Base-by-base conservation (phyloP, 1,140 invertebrate species). In the Littorina saxatilis region DNA sequence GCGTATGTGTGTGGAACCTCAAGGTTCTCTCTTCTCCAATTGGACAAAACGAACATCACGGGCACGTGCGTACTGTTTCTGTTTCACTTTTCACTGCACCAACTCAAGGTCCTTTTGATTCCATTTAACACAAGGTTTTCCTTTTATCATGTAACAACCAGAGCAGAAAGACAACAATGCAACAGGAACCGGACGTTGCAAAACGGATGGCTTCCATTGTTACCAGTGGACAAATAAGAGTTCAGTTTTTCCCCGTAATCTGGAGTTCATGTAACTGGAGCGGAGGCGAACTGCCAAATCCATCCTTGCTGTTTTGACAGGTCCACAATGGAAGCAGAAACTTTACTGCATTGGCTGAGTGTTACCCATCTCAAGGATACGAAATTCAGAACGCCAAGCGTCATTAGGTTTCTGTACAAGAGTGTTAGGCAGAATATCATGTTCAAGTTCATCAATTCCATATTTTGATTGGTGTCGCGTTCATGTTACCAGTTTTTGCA, bases 161-260 rank as follows among this genome's bases (percentile, higher is more conserved):
- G 40, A 11, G 27, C 40, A 39, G 40, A n/a, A 43, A 52, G 13
- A 73, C 47, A 73, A 73, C 70, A n/a, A n/a, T n/a, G n/a, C n/a
- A n/a, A n/a, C n/a, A n/a, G 43, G 70, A 50, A 68, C 66, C 70
- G 70, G 70, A 73, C 43, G 40, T 50, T 47, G 27, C 40, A 39
- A 73, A 73, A 73, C 40, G 27, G 40, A 50, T 73, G 70, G 70
- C 70, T 73, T 73, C 70, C 32, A 29, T 73, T 73, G 70, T 73
- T 47, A 29, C 66, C 66, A 68, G 66, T 68, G 66, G 35, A 68
- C 17, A 32, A 32, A 63, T 32, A 32, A 32, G 27, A 58, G 7
- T 23, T n/a, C 43, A 47, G 27, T n/a, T 27, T 63, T 39, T n/a
- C 32, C 13, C 35, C 7, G 39, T 68, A 68, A 68, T 68, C 66